Base-by-base conservation (phyloP, 2,797 vertebrate species). In the Ctenochaetus hawaiiensis region DNA sequence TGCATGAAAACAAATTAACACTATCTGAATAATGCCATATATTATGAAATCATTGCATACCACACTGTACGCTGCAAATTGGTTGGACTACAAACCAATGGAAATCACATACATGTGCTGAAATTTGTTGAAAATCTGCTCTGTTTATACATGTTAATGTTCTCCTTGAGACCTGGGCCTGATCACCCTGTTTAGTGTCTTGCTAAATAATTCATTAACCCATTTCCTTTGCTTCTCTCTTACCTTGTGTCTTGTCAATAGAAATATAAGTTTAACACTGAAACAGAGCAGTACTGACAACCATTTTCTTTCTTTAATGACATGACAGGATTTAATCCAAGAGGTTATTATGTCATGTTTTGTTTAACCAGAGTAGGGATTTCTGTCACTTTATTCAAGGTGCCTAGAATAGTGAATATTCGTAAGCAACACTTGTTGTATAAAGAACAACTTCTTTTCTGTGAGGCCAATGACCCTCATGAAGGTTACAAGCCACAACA, bases 31-130 rank as follows among this genome's bases (percentile, higher is more conserved):
- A 26, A 83, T 95, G 96, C 73, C 94, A 91, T 93, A 96, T 96
- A 17, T 37, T 77, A 96, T 96, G 93, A 95, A 94, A 1, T 16
- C 5, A 8, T 93, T 96, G 85, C 94, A 96, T 87, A 96, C 94
- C 96, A 75, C 95, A 41, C 2, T 22, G 5, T 43, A 22, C 37
- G 2, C 18, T 96, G 77, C 22, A 48, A 39, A 23, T 65, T 47
- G n/a, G 1, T 8, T 4, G 39, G 9, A 43, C 14, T 5, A 26
- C 14, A 47, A 43, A 26, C 17, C 1, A 17, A 6, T 56, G 17
- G 17, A 66, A 20, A 61, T n/a, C 26, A 48, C 53, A 12, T 12
- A 18, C 10, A 10, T 41, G 45, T 48, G 22, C 9, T 67, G 54
- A 48, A 73, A 18, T 22, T 20, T 30, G 11, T 63, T 11, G 54